Base-by-base conservation (phyloP, 2,888 invertebrate species). In the Noctua janthe region DNA sequence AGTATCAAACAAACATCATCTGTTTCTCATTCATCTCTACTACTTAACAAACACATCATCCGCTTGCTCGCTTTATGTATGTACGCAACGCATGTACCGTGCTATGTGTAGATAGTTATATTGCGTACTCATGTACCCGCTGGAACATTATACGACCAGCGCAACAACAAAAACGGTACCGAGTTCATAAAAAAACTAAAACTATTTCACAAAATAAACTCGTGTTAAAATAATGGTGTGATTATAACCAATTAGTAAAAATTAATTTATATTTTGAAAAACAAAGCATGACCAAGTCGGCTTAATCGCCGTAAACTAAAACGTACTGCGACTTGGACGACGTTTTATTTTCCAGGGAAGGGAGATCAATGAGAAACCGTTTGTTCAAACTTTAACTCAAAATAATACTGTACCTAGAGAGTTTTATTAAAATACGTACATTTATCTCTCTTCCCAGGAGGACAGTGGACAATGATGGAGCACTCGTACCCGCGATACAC, bases 381-480 rank as follows among this genome's bases (percentile, higher is more conserved):
- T 75, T 78, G 84, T 86, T 85, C 76, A 82, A 82, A 85, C 81
- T 85, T 87, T 82, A 78, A 85, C 79, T 86, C 78, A 85, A 76
- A 91, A 84, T 82, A 84, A 88, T 81, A 89, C 85, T 90, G 88
- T 88, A 91, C 90, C 85, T 90, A 89, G 90, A 92, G 88, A 90
- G 90, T 89, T 94, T 91, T 94, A 93, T 93, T 94, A 93, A 93
- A 94, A 94, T 94, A 93, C 94, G 88, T 88, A 90, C 96, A 95
- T 97, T 97, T 97, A 96, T 97, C 97, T 97, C 97, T 97, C 97
- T 97, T 97, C 98, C 97, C 98, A 98, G 98, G 98, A 97, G 98
- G 98, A 97, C 98, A 98, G 97, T 98, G 98, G 98, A 98, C 98
- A 96, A 98, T 98, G 97, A 97, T 98, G 98, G 98, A 98, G 97